Conservation (phyloP, 2,113 vertebrate species). For the Gorsachius goisagi region DNA sequence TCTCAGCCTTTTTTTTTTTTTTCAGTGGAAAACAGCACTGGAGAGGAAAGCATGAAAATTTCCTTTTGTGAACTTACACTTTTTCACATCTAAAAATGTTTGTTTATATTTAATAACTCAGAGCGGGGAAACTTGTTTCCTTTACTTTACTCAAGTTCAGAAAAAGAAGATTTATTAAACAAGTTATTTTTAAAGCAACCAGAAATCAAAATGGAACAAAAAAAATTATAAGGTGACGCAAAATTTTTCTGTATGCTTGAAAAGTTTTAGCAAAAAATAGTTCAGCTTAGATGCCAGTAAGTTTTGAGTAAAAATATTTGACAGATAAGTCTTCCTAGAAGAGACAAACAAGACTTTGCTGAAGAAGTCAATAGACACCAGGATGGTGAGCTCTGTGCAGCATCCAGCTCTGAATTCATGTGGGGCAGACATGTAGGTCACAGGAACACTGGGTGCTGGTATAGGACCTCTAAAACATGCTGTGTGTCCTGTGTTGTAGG, state of each 20-base stretch:
- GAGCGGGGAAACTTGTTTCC: neutral
- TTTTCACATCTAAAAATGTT: neutral
- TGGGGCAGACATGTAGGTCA: rapidly evolving
- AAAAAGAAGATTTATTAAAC: neutral
- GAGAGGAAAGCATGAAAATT: neutral
- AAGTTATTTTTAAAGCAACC: neutral
- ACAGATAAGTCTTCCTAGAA: rapidly evolving
- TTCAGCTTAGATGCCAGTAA: neutral
- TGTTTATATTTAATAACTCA: neutral
- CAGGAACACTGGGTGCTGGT: rapidly evolving
- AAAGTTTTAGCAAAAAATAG: neutral
- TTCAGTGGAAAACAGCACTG: neutral
- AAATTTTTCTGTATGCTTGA: neutral
- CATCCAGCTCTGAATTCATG: rapidly evolving
- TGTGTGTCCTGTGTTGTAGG: rapidly evolving
- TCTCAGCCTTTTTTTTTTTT: neutral
- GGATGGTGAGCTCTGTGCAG: neutral
- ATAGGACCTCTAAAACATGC: neutral
- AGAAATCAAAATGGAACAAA: neutral
- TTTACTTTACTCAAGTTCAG: neutral
- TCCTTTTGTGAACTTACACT: neutral
- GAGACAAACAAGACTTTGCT: neutral
- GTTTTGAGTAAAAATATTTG: neutral
- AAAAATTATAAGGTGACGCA: neutral
- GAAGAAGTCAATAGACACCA: neutral